These are phyloP conservation scores for Cephonodes hylas DNA, from an alignment of 2,888 invertebrate genomes.

Conservation along the genomic window DNA sequence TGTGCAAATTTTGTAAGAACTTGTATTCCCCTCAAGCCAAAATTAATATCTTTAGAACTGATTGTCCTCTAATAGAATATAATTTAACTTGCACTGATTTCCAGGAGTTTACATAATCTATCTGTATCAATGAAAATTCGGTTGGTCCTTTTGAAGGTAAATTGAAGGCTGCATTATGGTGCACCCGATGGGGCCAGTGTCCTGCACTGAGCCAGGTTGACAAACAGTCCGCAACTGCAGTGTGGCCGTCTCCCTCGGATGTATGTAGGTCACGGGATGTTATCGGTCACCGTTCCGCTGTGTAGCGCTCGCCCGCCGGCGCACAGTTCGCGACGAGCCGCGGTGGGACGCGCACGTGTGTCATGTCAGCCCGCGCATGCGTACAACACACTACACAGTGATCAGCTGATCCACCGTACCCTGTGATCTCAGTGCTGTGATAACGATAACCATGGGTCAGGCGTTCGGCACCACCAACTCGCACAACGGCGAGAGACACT, in stretches of 20 bases:
- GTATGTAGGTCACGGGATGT: constrained; percentile 32
- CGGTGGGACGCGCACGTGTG: constrained; percentile 46
- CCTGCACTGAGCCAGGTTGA: background rate
- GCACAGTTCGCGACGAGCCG: constrained; percentile 44
- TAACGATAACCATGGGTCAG: constrained; percentile 63
- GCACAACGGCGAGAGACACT: constrained; percentile 69
- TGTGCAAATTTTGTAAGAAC: too few species aligned
- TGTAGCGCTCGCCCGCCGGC: constrained; percentile 10
- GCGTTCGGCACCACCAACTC: constrained; percentile 74
- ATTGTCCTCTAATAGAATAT: too few species aligned
- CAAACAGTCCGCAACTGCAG: constrained; percentile 17
- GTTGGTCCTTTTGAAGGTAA: too few species aligned
- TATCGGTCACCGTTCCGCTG: constrained; percentile 35
- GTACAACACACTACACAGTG: constrained; percentile 40
- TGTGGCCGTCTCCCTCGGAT: constrained; percentile 32
- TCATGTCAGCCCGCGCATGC: constrained; percentile 59
- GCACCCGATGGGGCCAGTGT: background rate
- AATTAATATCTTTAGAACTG: too few species aligned
- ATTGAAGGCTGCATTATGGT: too few species aligned
- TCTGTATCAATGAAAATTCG: too few species aligned
- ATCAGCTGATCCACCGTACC: constrained; percentile 55
- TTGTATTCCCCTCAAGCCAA: too few species aligned
- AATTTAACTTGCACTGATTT: too few species aligned
- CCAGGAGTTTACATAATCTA: too few species aligned
- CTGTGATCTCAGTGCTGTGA: constrained; percentile 9